Evolutionary conservation across 2,113 vertebrate genomes (phyloP), one percentile per base, ranked within the genome.

Genomic region (Shinisaurus crocodilurus): DNA sequence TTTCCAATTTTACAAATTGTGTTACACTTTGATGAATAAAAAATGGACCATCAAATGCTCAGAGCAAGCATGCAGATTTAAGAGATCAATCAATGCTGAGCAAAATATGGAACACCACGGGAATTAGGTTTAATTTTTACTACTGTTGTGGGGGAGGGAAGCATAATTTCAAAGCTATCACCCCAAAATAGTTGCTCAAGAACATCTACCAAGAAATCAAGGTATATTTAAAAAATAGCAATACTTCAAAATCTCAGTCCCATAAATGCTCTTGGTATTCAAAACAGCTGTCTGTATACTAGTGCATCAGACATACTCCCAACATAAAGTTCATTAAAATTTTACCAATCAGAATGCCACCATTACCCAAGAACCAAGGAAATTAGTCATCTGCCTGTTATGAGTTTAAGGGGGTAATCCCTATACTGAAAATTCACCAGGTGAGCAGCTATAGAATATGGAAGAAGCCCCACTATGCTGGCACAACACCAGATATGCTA

Each of bases 211-310:
- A 95, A 95, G 81, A 96, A 94, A 93, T 72, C 88, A 91, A 94
- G 34, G 43, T 87, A 87, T 88, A 92, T 65, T 74, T 92, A 88
- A 94, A 89, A 50, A 95, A 90, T 93, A 94, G 84, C 89, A 95
- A 93, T 91, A 50, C 93, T 95, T 96, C 90, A 96, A 92, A 90
- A 85, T 93, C 88, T 72, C 77, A 92, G 91, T 94, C 82, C 82
- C 88, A 94, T 77, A 96, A 96, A 93, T 93, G 91, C 70, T 94
- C 69, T 93, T 95, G 95, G 93, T 92, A 95, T 94, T 90, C 90
- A 87, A 92, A 92, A 43, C 91, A 96, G 90, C 72, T 90, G 60
- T 72, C 50, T 94, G 20, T 34, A 88, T 87, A 86, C 94, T 54
- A 82, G 88, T 88, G 93, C 82, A 92, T 90, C 86, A 92, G 91